Evolutionary conservation across 2,113 vertebrate genomes (phyloP), one percentile per base, ranked within the genome.

Genomic region (Pachycephala philippinensis): DNA sequence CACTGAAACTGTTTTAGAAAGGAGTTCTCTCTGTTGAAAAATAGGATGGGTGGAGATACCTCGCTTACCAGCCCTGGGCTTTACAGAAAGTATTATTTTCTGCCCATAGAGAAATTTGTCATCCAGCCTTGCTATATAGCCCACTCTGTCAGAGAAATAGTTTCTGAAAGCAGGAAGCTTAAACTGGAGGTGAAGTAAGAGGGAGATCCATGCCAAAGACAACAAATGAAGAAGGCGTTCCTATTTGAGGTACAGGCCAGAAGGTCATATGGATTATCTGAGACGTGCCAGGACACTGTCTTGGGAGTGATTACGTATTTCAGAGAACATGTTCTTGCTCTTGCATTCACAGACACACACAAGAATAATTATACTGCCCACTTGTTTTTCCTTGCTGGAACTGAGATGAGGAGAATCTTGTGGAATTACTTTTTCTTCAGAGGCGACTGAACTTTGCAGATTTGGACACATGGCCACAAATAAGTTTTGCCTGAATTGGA

Each of bases 231-330:
- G 75, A 89, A 85, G 92, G 90, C 18, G 23, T 96, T 96, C 68
- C 85, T 95, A 63, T 91, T 84, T 90, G 86, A 92, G 74, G 80
- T 96, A 39, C 63, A 86, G 88, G 83, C 87, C 92, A 95, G 82
- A 80, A 86, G 88, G 85, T 96, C 91, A 77, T 80, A 91, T 9
- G 89, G 86, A 93, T 94, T 82, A 82, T 94, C 70, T 93, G 76
- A 92, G 69, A 93, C 63, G 3, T 95, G 86, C 81, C 80, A 90
- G 60, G 64, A 85, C 77, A 37, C 85, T 82, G 95, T 57, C 85
- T 90, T 89, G 78, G 78, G 71, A 93, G 21, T 54, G 44, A 92
- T 90, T 86, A 64, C 20, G 0, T 84, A 53, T 87, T 92, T 89
- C 87, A 89, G 90, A 89, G 83, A 88, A 57, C 31, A 30, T 60